These are phyloP conservation scores for Halictus rubicundus DNA, from an alignment of 1,140 invertebrate species.

Conservation along the genomic window DNA sequence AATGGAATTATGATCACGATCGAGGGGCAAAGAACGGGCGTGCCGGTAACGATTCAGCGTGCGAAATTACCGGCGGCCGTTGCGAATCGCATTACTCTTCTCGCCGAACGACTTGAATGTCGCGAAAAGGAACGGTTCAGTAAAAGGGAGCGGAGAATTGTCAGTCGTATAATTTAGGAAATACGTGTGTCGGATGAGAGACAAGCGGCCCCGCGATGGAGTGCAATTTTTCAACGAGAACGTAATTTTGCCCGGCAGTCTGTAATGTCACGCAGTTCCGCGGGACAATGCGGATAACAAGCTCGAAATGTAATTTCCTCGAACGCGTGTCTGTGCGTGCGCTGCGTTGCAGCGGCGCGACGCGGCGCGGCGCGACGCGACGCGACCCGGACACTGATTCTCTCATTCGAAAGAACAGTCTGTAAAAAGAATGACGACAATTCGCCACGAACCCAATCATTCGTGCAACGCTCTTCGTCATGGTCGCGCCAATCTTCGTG, in stretches of 20 bases:
- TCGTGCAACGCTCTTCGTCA: too few species aligned
- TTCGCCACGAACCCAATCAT: too few species aligned
- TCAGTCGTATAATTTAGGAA: conserved; percentile 4
- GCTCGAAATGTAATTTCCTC: conserved; percentile 31
- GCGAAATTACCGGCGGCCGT: neutral
- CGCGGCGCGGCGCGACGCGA: too few species aligned
- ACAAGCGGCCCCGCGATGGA: conserved; percentile 23
- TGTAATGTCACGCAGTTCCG: conserved; percentile 21
- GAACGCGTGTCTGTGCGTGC: conserved; percentile 6
- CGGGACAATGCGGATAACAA: conserved; percentile 33
- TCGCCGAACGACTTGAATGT: neutral
- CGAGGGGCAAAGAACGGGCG: neutral
- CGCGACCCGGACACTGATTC: neutral
- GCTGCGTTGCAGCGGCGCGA: neutral
- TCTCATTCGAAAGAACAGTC: neutral
- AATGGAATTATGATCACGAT: neutral
- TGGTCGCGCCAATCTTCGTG: too few species aligned
- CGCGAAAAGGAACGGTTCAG: neutral
- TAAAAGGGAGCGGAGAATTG: neutral
- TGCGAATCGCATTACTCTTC: neutral
- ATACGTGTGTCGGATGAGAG: conserved; percentile 2
- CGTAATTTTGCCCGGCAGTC: conserved; percentile 12
- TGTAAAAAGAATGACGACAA: neutral
- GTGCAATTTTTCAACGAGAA: conserved; percentile 31
- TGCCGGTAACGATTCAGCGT: neutral